Evolutionary conservation across 2,888 invertebrate genomes (phyloP).

Genomic region (Aphidius colemani): DNA sequence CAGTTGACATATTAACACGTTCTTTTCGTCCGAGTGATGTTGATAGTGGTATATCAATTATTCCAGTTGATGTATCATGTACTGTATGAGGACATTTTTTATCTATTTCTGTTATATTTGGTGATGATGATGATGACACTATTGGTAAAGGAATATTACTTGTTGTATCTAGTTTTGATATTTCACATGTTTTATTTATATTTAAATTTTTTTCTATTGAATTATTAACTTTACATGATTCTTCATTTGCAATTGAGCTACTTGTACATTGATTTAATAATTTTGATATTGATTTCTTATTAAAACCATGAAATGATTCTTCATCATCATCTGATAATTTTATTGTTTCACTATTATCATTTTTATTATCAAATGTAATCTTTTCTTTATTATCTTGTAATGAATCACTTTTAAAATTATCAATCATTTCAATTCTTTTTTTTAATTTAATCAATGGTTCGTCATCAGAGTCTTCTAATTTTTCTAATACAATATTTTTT

Average conservation of each 20-base stretch:
- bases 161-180: constrained; percentile 2
- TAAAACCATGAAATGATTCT: constrained; percentile 59
- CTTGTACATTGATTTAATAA: constrained; percentile 47
- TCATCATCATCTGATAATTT: constrained; percentile 61
- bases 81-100: constrained; percentile 36
- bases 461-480: constrained; percentile 63
- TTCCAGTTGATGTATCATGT: constrained; percentile 33
- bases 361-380: constrained; percentile 12
- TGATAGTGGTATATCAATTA: constrained; percentile 48
- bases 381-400: constrained; percentile 20
- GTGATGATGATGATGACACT: constrained; percentile 11
- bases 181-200: neutral
- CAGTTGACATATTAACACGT: constrained; percentile 72
- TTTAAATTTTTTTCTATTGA: neutral
- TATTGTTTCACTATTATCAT: constrained; percentile 27
- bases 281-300: constrained; percentile 53
- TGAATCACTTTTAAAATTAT: neutral
- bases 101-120: constrained; percentile 28
- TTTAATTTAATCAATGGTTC: constrained; percentile 68
- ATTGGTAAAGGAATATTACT: constrained; percentile 27
- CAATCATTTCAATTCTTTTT: constrained; percentile 48
- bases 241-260: constrained; percentile 29
- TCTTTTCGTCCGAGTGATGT: constrained; percentile 62
- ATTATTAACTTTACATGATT: neutral
- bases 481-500: constrained; percentile 44